Evolutionary conservation across 2,113 vertebrate genomes (phyloP), one percentile per base, ranked within the genome.

Genomic region (Dunckerocampus dactyliophorus): DNA sequence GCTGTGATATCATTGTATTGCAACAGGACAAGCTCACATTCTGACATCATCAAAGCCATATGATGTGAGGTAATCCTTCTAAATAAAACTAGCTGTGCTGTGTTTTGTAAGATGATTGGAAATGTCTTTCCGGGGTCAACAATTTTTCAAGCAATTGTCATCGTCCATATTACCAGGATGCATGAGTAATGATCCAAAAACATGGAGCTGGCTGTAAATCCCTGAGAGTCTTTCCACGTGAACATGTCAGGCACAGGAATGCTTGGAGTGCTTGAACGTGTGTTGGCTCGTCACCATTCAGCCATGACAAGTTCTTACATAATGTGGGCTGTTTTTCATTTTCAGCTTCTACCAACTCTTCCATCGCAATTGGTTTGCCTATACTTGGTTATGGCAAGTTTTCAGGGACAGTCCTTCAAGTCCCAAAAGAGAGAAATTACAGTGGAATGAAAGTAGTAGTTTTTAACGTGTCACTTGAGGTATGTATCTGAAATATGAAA

Each of bases 281-380:
- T 14, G 49, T 2, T 43, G 22, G n/a, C 39, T 7, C 17, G 24
- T 42, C 21, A 42, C 22, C 45, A 39, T 24, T 59, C 22, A 79
- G 28, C 53, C 62, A 50, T 43, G 7, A 31, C 8, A 37, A 47
- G 47, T 45, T 67, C 59, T 80, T 82, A 74, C 70, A 55, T 67
- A 79, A 86, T 19, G 17, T 6, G 7, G 16, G 65, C 8, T 11
- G 62, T 55, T 47, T 69, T 34, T 34, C 7, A 34, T 7, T 4
- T 34, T 34, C 31, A 34, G 31, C 8, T 71, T 69, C 47, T n/a
- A 53, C 10, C 9, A 65, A 46, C 12, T 43, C 24, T 64, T 64
- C 63, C 51, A 74, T 74, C 71, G 47, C 1, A 34, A 4, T 34
- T 34, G 5, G 7, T 34, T 34, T 34, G 31, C 31, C 31, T 34